A percentile compares a stretch with the other conserved stretches of the same genome.
Evolutionary conservation across 1,140 invertebrate genomes (phyloP).

Genomic region (Aphaenogaster floridana): DNA sequence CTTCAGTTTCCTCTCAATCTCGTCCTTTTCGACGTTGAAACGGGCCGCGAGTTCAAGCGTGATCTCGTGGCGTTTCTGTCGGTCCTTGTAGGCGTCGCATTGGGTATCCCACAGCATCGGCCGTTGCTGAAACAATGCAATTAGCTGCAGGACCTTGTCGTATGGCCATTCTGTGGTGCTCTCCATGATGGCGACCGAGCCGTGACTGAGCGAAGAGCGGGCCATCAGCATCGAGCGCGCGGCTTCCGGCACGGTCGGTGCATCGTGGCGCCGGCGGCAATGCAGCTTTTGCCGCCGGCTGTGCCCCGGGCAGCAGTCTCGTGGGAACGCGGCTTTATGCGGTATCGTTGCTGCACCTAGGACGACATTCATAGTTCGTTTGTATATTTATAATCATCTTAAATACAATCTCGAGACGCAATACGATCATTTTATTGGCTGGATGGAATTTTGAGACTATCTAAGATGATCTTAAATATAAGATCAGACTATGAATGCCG

Average conservation of each 20-base stretch:
- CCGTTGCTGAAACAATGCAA: neutral
- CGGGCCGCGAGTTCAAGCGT: neutral
- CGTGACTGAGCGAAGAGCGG: neutral
- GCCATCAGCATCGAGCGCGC: neutral
- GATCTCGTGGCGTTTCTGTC: neutral
- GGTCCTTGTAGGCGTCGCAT: neutral
- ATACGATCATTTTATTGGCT: too few species aligned
- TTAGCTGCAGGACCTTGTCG: neutral
- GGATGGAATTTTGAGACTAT: too few species aligned
- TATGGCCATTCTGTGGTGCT: neutral
- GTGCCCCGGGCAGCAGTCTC: neutral
- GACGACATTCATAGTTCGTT: neutral
- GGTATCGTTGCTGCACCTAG: neutral
- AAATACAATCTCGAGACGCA: neutral
- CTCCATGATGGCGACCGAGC: neutral
- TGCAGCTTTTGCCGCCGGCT: constrained; percentile 12
- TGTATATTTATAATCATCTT: neutral
- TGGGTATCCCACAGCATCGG: neutral
- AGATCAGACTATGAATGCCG: neutral
- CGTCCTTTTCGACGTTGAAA: neutral
- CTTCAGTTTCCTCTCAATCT: neutral
- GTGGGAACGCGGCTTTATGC: neutral
- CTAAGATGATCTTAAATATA: neutral
- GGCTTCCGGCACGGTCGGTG: constrained; percentile 13
- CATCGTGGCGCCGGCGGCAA: neutral